Conservation (phyloP, 1,140 invertebrate genomes). For the Drosophila tristis region DNA sequence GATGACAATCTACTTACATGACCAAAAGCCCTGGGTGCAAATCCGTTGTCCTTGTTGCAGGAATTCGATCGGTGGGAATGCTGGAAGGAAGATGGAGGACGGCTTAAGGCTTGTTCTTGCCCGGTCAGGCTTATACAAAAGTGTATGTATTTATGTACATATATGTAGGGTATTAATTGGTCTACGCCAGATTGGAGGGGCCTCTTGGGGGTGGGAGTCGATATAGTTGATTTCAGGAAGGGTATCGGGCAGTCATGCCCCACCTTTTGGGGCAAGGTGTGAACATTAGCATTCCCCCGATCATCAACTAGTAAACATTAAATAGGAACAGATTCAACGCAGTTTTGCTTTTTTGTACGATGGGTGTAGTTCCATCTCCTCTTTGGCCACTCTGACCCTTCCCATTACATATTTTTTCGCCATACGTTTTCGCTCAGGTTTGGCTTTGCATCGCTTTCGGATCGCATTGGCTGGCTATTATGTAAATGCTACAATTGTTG, state of each 20-base stretch:
- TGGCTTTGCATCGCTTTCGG: neutral
- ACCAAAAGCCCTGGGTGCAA: slow-evolving; percentile 29
- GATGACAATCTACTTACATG: slow-evolving; percentile 43
- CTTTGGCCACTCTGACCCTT: slow-evolving; percentile 20
- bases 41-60: slow-evolving; percentile 28
- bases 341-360: slow-evolving; percentile 24
- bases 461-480: slow-evolving; percentile 2
- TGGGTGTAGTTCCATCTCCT: slow-evolving; percentile 5
- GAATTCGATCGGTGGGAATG: slow-evolving; percentile 46
- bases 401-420: slow-evolving; percentile 26
- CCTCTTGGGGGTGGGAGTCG: neutral
- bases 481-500: slow-evolving; percentile 56
- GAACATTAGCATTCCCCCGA: slow-evolving; percentile 46
- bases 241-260: slow-evolving; percentile 10
- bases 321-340: slow-evolving; percentile 67
- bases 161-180: neutral
- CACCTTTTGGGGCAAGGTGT: slow-evolving; percentile 19
- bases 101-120: neutral
- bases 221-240: neutral
- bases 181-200: neutral
- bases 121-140: too few species aligned
- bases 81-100: neutral
- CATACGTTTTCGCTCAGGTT: slow-evolving; percentile 47
- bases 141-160: neutral
- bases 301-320: slow-evolving; percentile 38